Evolutionary conservation across 2,797 vertebrate species (phyloP), one percentile per base, ranked within the genome.

Genomic region (Labeo calbasu): DNA sequence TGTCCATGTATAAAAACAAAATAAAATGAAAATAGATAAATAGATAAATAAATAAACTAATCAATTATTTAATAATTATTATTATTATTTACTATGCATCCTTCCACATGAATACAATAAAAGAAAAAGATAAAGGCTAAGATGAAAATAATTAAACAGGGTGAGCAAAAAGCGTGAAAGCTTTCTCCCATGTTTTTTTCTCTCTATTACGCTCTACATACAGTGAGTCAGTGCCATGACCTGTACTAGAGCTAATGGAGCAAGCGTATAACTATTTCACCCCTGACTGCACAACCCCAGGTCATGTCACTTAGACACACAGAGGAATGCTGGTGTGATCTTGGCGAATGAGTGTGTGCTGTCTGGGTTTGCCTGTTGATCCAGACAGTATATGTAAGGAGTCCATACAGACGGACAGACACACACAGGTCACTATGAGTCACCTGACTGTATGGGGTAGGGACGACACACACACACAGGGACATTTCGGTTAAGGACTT

Each of bases 321-420:
- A 85, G 89, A 89, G 89, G 91, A 93, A 94, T 93, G 92, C 90
- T 86, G 83, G 61, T 66, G 86, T 87, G 70, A 88, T 86, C 63
- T 85, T 66, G 66, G 69, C 79, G 82, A 86, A 86, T 76, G 90
- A 91, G 87, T 91, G 84, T 75, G 48, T 14, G 81, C 82, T 90
- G 91, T 94, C 92, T 91, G 85, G 50, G 87, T 91, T 87, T 87
- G 85, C 81, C 81, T 84, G 21, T 51, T 73, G 46, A 84, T 51
- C 76, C 28, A 53, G 43, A 86, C 65, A 48, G 68, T 61, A 75
- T 23, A n/a, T 1, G 53, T 72, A 75, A 70, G n/a, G 73, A 19
- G 55, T 79, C 72, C 46, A 61, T 53, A 28, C 80, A 87, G 77
- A 65, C 21, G 14, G 72, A 84, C 85, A 86, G 48, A 68, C 50